phyloP scores from a whole-genome alignment of 2,888 invertebrate species.

The Nyleta sp. region DNA sequence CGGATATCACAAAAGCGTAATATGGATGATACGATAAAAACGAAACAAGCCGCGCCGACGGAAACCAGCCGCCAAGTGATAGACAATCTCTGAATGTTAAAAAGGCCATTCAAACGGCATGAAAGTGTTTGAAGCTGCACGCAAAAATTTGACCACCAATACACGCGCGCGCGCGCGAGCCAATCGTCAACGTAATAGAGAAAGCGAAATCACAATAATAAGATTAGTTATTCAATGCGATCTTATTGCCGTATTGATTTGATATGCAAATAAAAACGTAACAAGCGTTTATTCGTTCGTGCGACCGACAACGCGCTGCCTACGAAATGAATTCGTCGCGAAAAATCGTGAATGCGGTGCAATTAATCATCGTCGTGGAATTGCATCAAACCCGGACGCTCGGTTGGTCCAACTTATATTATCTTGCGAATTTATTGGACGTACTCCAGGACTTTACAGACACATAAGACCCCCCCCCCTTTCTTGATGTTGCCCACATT shows the following conservation, averaged over 20 bases:
- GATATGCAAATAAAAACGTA: conserved; percentile 38
- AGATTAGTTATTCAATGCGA: conserved; percentile 25
- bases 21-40: conserved; percentile 60
- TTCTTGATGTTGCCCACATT: not conserved
- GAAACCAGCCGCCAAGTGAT: conserved; percentile 56
- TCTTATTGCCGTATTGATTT: conserved; percentile 22
- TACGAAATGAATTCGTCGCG: conserved; percentile 1
- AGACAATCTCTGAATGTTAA: conserved; percentile 59
- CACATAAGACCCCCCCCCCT: not conserved
- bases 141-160: conserved; percentile 38
- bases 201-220: conserved; percentile 52
- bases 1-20: too few relatives aligned
- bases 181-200: conserved; percentile 42
- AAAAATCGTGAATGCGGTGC: not conserved
- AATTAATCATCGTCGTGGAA: not conserved
- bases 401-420: too few relatives aligned
- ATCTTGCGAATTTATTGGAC: not conserved
- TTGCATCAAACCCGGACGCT: not conserved
- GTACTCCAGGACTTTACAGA: too few relatives aligned
- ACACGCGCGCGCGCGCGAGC: not conserved
- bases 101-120: conserved; percentile 37
- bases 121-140: conserved; percentile 36
- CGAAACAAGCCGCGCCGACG: conserved; percentile 58
- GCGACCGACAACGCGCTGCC: not conserved
- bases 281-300: conserved; percentile 5